phyloP scores from a whole-genome alignment of 2,113 vertebrate species.

The Cariama cristata region DNA sequence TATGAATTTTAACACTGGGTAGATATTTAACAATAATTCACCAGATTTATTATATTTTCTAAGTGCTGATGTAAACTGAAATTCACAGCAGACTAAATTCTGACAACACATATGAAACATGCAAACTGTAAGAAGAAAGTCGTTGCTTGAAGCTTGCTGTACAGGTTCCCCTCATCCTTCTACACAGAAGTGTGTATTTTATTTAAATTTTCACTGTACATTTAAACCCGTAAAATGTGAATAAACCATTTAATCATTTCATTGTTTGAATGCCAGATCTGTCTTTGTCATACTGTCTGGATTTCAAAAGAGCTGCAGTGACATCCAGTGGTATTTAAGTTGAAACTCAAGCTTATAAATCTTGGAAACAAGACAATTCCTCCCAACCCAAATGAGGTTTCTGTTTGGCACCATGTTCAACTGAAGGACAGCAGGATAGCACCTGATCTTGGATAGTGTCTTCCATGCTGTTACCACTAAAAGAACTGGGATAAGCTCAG shows the following conservation, averaged over 20 bases:
- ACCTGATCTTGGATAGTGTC: background rate
- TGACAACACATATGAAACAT: background rate
- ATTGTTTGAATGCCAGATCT: background rate
- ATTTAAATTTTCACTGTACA: background rate
- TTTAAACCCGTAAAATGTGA: background rate
- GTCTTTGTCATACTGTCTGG: background rate
- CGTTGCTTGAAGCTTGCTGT: background rate
- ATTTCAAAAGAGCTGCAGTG: constrained; percentile 1
- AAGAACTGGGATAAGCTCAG: background rate
- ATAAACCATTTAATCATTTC: background rate
- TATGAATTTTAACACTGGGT: background rate
- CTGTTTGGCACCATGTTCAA: background rate
- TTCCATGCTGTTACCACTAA: background rate
- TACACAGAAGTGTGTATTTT: background rate
- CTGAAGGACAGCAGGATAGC: background rate
- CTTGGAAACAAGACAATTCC: background rate
- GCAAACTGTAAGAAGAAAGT: background rate
- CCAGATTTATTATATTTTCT: background rate
- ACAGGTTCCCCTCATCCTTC: background rate
- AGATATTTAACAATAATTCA: background rate
- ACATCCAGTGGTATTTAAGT: background rate
- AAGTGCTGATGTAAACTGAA: background rate
- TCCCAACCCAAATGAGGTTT: background rate
- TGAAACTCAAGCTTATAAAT: background rate
- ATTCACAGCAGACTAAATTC: background rate